Percentiles rank a stretch among this genome's conserved stretches.
phyloP scores from a whole-genome alignment of 2,113 vertebrate genomes.

The Myotis yumanensis region DNA sequence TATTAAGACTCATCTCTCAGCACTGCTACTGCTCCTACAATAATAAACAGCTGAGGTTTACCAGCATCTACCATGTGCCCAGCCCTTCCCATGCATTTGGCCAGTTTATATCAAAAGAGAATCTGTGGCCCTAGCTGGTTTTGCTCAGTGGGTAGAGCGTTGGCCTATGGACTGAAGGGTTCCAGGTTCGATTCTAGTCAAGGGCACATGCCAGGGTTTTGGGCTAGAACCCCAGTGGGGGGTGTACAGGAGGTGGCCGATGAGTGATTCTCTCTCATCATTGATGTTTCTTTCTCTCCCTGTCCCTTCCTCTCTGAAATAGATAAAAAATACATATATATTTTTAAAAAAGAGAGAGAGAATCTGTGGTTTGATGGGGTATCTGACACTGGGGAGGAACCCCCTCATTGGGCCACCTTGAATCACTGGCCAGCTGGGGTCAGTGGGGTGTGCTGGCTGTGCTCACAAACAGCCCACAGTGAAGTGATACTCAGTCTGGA shows the following conservation, averaged over 20 bases:
- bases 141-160: not conserved
- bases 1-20: not conserved
- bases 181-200: not conserved
- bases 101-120: not conserved
- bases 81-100: rapidly evolving
- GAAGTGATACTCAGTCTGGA: not conserved
- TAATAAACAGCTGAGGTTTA: not conserved
- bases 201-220: not conserved
- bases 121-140: not conserved
- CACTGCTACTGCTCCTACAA: not conserved
- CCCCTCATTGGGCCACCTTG: not conserved
- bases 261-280: not conserved
- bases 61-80: not conserved
- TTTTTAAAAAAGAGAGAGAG: not conserved
- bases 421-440: not conserved
- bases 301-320: not conserved
- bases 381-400: not conserved
- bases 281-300: not conserved
- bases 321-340: not conserved
- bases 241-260: not conserved
- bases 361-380: not conserved
- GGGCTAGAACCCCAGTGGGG: not conserved
- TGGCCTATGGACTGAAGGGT: not conserved
- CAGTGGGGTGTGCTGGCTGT: not conserved
- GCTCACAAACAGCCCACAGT: not conserved